Evolutionary conservation across 2,113 vertebrate genomes (phyloP).

Genomic region (Otolemur garnettii): DNA sequence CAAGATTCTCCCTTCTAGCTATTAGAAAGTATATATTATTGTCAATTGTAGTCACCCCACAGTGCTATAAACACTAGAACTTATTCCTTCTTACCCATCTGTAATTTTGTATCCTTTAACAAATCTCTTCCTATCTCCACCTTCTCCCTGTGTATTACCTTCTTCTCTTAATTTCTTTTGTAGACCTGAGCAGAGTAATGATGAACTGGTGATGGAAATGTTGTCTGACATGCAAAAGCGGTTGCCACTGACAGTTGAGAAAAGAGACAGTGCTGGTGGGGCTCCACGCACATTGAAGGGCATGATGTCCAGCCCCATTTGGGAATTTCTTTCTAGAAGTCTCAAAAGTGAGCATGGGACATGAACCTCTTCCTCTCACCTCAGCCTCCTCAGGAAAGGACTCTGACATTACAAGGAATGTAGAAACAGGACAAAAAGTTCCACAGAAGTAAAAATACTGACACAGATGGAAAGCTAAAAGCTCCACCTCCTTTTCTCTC

Average conservation of each 20-base stretch:
- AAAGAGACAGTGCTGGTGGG: not conserved
- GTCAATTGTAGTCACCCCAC: not conserved
- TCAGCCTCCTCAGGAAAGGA: not conserved
- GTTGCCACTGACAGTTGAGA: slow-evolving; percentile 82
- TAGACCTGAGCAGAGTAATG: slow-evolving; percentile 71
- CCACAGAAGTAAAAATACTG: not conserved
- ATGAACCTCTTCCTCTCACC: rapidly evolving
- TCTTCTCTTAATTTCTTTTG: not conserved
- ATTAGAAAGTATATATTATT: not conserved
- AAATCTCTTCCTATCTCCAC: not conserved
- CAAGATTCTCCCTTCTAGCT: not conserved
- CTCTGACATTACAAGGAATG: not conserved
- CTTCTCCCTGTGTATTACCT: not conserved
- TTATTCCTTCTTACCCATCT: not conserved
- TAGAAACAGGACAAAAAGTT: not conserved
- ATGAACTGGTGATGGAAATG: slow-evolving; percentile 79
- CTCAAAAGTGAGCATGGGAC: slow-evolving; percentile 64
- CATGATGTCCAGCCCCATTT: slow-evolving; percentile 73
- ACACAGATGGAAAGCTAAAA: not conserved
- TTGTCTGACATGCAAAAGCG: slow-evolving; percentile 56
- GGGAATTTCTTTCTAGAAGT: slow-evolving; percentile 68
- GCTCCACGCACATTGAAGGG: slow-evolving; percentile 13
- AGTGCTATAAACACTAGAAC: not conserved
- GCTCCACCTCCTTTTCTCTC: not conserved
- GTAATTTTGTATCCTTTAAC: not conserved